Evolutionary conservation across 2,888 invertebrate species (phyloP).

Genomic region (Endotricha flammealis): DNA sequence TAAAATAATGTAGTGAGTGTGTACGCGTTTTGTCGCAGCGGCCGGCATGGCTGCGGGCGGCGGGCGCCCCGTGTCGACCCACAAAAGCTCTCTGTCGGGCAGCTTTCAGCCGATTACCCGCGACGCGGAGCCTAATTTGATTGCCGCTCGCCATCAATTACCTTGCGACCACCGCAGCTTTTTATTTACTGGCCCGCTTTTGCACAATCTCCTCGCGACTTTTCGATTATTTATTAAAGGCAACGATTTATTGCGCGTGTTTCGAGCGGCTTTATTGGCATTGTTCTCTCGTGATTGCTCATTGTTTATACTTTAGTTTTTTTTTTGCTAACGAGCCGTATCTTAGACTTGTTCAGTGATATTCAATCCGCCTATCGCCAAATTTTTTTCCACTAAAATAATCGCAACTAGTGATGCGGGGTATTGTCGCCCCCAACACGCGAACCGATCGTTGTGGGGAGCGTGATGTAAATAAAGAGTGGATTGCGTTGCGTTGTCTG

Average conservation of each 20-base stretch:
- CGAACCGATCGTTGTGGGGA: slow-evolving; percentile 37
- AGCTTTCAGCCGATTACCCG: slow-evolving; percentile 73
- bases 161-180: slow-evolving; percentile 56
- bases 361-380: slow-evolving; percentile 25
- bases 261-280: slow-evolving; percentile 40
- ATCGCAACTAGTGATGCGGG: slow-evolving; percentile 25
- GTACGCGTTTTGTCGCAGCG: slow-evolving; percentile 5
- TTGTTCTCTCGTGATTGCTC: slow-evolving; percentile 42
- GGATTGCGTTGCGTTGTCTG: slow-evolving; percentile 54
- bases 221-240: slow-evolving; percentile 48
- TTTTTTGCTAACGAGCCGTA: slow-evolving; percentile 12
- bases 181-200: slow-evolving; percentile 57
- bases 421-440: slow-evolving; percentile 35
- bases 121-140: slow-evolving; percentile 72
- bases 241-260: slow-evolving; percentile 44
- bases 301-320: slow-evolving; percentile 29
- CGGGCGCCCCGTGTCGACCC: slow-evolving; percentile 34
- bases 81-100: slow-evolving; percentile 62
- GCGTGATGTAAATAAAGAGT: slow-evolving; percentile 50
- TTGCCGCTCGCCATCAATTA: slow-evolving; percentile 71
- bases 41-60: slow-evolving; percentile 14
- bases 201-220: slow-evolving; percentile 37
- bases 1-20: slow-evolving; percentile 14
- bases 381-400: slow-evolving; percentile 31
- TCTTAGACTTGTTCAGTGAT: slow-evolving; percentile 6